These are phyloP conservation scores for Microcebus ravelobensis DNA, from an alignment of 2,113 vertebrate species.

Conservation along the genomic window DNA sequence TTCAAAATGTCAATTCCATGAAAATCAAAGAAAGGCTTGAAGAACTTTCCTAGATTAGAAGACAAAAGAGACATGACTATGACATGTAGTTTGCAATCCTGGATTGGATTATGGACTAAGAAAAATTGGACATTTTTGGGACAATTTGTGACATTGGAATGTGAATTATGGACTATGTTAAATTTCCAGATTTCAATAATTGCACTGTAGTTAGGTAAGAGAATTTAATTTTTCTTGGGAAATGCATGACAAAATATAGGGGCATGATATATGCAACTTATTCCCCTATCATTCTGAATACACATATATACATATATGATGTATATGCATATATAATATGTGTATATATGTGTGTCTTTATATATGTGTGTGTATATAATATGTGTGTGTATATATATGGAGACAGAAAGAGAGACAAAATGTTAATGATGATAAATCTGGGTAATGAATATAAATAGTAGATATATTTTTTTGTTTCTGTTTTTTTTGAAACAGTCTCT, in stretches of 20 bases:
- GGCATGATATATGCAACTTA: not conserved
- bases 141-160: not conserved
- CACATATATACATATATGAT: fast-evolving
- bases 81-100: not conserved
- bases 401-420: not conserved
- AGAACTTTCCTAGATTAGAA: not conserved
- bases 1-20: not conserved
- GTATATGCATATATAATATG: not conserved
- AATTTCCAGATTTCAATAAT: not conserved
- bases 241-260: not conserved
- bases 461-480: too few relatives aligned
- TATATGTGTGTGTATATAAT: too few relatives aligned
- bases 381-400: too few relatives aligned
- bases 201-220: not conserved
- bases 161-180: not conserved
- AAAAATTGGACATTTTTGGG: not conserved
- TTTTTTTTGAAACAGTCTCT: too few relatives aligned
- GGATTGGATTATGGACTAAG: not conserved
- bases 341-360: not conserved
- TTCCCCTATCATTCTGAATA: not conserved
- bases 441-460: not conserved
- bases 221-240: not conserved
- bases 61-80: not conserved
- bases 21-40: not conserved
- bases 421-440: not conserved